phyloP scores from a whole-genome alignment of 2,888 invertebrate species.

The Caprella mutica region DNA sequence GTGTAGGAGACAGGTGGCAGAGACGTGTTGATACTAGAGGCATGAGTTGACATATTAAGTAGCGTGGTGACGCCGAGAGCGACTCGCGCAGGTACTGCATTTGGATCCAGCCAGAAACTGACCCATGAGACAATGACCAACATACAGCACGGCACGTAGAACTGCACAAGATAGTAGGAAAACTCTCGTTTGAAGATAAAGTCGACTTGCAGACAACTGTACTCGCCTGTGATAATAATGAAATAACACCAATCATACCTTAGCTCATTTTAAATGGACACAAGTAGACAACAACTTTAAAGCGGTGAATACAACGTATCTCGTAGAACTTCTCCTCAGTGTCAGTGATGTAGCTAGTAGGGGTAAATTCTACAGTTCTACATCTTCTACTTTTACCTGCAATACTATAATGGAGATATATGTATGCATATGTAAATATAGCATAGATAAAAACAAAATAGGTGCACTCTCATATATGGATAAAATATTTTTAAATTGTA shows the following conservation, averaged over 20 bases:
- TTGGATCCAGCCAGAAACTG: constrained; percentile 89
- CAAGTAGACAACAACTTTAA: no score
- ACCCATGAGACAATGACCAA: constrained; percentile 92
- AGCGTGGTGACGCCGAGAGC: constrained; percentile 90
- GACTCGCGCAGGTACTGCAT: constrained; percentile 84
- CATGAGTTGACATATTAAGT: constrained; percentile 93
- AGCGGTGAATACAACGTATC: no score
- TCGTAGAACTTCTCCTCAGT: no score
- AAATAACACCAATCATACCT: no score
- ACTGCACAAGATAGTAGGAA: constrained; percentile 97
- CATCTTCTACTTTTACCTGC: no score
- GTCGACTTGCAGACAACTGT: constrained; percentile 65
- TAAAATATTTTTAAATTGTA: neutral
- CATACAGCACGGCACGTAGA: constrained; percentile 99
- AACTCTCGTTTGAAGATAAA: constrained; percentile 93
- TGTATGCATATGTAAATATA: constrained; percentile 8
- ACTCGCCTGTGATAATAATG: constrained; percentile 20
- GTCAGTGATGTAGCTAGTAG: no score
- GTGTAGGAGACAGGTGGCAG: constrained; percentile 95
- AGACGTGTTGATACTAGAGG: constrained; percentile 82
- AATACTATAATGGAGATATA: constrained; percentile 2
- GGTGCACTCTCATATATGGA: constrained; percentile 7
- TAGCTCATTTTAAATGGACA: no score
- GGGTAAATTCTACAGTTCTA: no score
- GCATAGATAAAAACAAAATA: constrained; percentile 2